A percentile compares a stretch with the other conserved stretches of the same genome.
phyloP scores from a whole-genome alignment of 2,797 vertebrate species.

The Pterois miles region DNA sequence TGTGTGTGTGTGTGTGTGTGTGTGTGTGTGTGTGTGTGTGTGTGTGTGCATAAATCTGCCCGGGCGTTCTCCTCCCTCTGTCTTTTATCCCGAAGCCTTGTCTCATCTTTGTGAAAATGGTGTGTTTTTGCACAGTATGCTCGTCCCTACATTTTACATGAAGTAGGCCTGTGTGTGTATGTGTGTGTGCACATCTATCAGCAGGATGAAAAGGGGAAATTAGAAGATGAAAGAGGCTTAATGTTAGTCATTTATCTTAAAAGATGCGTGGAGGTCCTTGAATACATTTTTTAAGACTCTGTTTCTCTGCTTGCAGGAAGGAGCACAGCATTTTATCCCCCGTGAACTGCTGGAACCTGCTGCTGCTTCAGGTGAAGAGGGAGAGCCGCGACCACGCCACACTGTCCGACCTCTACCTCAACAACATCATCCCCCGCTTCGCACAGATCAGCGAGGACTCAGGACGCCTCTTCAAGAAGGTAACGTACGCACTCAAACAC shows the following conservation, averaged over 20 bases:
- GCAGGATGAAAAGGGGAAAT: constrained; percentile 8
- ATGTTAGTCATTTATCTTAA: constrained; percentile 12
- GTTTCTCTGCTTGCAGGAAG: constrained; percentile 83
- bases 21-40: constrained; percentile 10
- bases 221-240: constrained; percentile 32
- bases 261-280: background rate
- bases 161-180: background rate
- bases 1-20: constrained; percentile 18
- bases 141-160: constrained; percentile 11
- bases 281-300: background rate
- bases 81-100: background rate
- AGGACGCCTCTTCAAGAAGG: constrained; percentile 90
- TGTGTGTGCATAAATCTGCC: background rate
- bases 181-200: background rate
- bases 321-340: constrained; percentile 95
- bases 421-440: constrained; percentile 98
- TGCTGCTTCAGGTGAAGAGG: constrained; percentile 95
- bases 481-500: constrained; percentile 1
- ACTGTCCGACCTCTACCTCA: constrained; percentile 99
- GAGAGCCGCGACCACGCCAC: constrained; percentile 98
- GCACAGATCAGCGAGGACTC: constrained; percentile 98
- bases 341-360: constrained; percentile 97
- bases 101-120: constrained; percentile 43
- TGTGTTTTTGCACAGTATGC: background rate
- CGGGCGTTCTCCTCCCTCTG: background rate